phyloP scores from a whole-genome alignment of 2,888 invertebrate genomes.

The Rhagium mordax region DNA sequence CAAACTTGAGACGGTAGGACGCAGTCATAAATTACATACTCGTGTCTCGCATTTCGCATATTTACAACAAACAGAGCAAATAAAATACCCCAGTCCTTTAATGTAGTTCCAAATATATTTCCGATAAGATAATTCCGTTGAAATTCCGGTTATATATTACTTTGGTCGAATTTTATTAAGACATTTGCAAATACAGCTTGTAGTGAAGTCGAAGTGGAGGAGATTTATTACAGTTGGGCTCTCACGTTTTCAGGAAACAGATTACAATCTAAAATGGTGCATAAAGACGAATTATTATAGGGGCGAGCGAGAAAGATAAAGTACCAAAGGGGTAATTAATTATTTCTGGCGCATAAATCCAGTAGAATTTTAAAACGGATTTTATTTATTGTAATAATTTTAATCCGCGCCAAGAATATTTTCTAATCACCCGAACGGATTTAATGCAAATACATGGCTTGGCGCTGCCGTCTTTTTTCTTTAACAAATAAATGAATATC shows the following conservation, averaged over 20 bases:
- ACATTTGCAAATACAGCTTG: slow-evolving; percentile 27
- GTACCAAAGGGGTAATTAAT: slow-evolving; percentile 13
- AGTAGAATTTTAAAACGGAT: slow-evolving; percentile 6
- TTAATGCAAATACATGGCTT: too few relatives aligned
- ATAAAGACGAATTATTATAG: slow-evolving; percentile 38
- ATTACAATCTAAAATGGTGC: slow-evolving; percentile 38
- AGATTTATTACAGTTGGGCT: slow-evolving; percentile 31
- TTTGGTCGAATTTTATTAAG: slow-evolving; percentile 29
- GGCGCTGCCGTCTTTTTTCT: too few relatives aligned
- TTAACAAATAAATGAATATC: too few relatives aligned
- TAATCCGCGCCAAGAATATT: background rate
- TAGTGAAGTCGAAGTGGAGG: slow-evolving; percentile 21
- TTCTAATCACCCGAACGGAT: too few relatives aligned
- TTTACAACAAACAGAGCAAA: slow-evolving; percentile 20
- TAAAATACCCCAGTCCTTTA: slow-evolving; percentile 1
- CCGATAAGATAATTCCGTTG: slow-evolving; percentile 27
- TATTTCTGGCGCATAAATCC: slow-evolving; percentile 7
- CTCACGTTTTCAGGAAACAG: slow-evolving; percentile 32
- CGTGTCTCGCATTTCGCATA: slow-evolving; percentile 1
- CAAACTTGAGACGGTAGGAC: background rate
- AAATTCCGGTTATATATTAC: slow-evolving; percentile 26
- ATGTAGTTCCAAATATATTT: slow-evolving; percentile 1
- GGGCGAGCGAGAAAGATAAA: slow-evolving; percentile 25
- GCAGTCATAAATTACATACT: slow-evolving; percentile 3
- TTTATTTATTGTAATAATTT: slow-evolving; percentile 3